Percentiles rank a stretch among this genome's conserved stretches.
phyloP scores from a whole-genome alignment of 2,888 invertebrate species.

The Euclidia mi region DNA sequence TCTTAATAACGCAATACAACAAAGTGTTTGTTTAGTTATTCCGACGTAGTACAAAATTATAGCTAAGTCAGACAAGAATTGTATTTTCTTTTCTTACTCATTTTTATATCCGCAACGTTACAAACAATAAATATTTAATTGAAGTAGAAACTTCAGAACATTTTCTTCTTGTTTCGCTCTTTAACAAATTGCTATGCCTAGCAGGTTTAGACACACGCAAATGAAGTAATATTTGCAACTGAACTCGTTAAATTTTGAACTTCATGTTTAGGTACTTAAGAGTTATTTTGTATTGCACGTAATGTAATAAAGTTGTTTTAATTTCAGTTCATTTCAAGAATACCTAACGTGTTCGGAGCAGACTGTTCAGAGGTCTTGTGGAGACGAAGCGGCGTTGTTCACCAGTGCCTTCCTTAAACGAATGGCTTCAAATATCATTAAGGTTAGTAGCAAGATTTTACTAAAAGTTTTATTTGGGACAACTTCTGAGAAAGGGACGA shows the following conservation, averaged over 20 bases:
- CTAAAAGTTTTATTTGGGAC: neutral
- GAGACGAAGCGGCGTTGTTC: constrained; percentile 94
- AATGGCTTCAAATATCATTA: constrained; percentile 94
- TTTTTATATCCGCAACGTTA: too few relatives aligned
- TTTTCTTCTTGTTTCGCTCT: too few relatives aligned
- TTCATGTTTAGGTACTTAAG: constrained; percentile 7
- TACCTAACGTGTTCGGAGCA: constrained; percentile 94
- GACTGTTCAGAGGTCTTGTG: constrained; percentile 93
- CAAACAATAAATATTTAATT: too few relatives aligned
- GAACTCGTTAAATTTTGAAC: neutral
- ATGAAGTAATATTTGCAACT: constrained; percentile 35
- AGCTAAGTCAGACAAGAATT: too few relatives aligned
- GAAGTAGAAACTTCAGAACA: too few relatives aligned
- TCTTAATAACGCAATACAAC: too few relatives aligned
- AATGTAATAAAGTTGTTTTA: constrained; percentile 42
- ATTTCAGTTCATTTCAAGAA: constrained; percentile 94
- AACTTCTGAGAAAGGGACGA: too few relatives aligned
- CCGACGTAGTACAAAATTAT: too few relatives aligned
- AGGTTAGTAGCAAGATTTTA: constrained; percentile 84
- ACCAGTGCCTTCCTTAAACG: constrained; percentile 93
- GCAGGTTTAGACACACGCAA: too few relatives aligned
- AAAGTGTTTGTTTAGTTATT: too few relatives aligned
- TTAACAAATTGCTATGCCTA: too few relatives aligned
- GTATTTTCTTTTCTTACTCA: too few relatives aligned
- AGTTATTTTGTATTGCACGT: constrained; percentile 20